Percentiles rank a stretch among this genome's conserved stretches.
Conservation (phyloP, 1,140 invertebrate genomes). For the Reticulitermes speratus region DNA sequence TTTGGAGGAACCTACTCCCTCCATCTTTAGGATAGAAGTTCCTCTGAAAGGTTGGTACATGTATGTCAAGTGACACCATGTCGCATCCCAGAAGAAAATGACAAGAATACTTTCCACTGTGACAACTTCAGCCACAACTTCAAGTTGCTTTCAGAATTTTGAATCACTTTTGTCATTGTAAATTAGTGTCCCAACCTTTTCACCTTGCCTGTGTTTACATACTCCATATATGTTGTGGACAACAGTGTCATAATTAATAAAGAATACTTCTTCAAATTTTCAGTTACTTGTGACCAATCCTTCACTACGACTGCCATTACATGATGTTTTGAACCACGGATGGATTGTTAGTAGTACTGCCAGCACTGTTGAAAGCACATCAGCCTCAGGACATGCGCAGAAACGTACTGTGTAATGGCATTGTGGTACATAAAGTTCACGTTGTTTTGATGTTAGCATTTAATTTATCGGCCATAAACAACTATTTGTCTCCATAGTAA, state of each 20-base stretch:
- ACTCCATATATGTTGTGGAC: too few species aligned
- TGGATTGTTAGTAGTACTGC: background rate
- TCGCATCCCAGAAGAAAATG: background rate
- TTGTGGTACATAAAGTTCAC: too few species aligned
- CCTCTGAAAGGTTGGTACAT: background rate
- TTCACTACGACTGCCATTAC: background rate
- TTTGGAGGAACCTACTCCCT: too few species aligned
- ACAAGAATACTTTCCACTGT: background rate
- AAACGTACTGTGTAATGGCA: background rate
- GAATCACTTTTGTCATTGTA: background rate
- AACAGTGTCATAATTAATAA: too few species aligned
- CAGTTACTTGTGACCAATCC: slow-evolving; percentile 20
- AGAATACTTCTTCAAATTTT: background rate
- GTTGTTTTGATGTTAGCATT: too few species aligned
- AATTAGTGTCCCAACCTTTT: too few species aligned
- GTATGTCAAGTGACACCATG: background rate
- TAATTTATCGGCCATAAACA: too few species aligned
- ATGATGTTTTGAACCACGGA: slow-evolving; percentile 6
- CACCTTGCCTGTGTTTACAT: too few species aligned
- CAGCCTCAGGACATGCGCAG: background rate
- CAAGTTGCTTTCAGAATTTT: background rate
- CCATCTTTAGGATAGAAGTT: too few species aligned
- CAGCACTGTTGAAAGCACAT: background rate
- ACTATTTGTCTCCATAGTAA: too few species aligned
- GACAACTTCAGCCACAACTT: too few species aligned